Percentiles rank a stretch among this genome's conserved stretches.
Conservation (phyloP, 2,113 vertebrate species). For the Halichoeres trimaculatus region DNA sequence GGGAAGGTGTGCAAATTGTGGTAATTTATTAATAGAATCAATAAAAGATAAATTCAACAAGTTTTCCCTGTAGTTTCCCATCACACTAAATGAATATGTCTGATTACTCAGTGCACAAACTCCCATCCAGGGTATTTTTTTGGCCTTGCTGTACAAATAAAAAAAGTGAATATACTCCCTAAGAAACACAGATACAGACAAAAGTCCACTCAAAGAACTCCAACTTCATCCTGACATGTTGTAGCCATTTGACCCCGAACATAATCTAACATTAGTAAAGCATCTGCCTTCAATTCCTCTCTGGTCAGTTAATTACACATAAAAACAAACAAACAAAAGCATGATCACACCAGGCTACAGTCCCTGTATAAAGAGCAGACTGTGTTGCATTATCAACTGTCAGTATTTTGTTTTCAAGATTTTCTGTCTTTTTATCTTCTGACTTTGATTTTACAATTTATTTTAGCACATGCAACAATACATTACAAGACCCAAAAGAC, state of each 20-base stretch:
- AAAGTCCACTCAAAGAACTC: conserved; percentile 8
- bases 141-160: conserved; percentile 21
- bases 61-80: background rate
- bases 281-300: too few species aligned
- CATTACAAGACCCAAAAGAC: background rate
- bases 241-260: too few species aligned
- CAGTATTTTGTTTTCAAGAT: too few species aligned
- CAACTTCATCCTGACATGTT: background rate
- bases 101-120: conserved; percentile 7
- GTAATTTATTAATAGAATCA: background rate
- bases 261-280: background rate
- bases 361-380: too few species aligned
- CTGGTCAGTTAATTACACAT: background rate
- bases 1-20: too few species aligned
- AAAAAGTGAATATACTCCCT: conserved; percentile 18
- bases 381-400: too few species aligned
- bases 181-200: conserved; percentile 11
- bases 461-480: too few species aligned
- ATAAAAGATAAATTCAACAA: background rate
- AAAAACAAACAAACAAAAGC: too few species aligned
- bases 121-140: background rate
- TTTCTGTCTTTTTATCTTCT: too few species aligned
- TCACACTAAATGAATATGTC: background rate
- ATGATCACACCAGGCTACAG: too few species aligned
- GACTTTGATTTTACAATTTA: too few species aligned